phyloP scores from a whole-genome alignment of 2,888 invertebrate species.

The Bruchidius siliquastri region DNA sequence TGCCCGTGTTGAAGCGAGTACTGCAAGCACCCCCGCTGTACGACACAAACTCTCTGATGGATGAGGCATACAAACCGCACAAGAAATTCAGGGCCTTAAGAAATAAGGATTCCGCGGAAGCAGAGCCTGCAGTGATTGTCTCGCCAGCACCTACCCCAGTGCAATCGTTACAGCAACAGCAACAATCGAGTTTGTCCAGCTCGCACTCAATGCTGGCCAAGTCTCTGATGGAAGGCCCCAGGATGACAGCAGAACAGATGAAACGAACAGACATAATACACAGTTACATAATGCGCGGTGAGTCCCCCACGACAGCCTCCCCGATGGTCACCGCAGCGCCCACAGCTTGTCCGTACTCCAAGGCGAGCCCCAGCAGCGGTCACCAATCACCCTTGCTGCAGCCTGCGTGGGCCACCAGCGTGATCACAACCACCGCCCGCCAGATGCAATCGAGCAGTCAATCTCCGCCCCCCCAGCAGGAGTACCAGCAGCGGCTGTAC shows the following conservation, averaged over 20 bases:
- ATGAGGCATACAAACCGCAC: conserved; percentile 92
- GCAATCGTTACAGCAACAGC: conserved; percentile 16
- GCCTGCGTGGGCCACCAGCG: conserved; percentile 54
- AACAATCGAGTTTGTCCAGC: conserved; percentile 62
- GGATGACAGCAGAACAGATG: conserved; percentile 89
- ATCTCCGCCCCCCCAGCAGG: conserved; percentile 41
- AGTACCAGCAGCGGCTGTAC: conserved; percentile 38
- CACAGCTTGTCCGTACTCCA: conserved; percentile 45
- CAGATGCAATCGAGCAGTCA: conserved; percentile 45
- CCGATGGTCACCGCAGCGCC: conserved; percentile 53
- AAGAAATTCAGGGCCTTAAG: conserved; percentile 88
- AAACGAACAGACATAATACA: conserved; percentile 90
- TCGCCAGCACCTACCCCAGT: conserved; percentile 36
- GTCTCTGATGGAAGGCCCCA: conserved; percentile 87
- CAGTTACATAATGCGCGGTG: conserved; percentile 81
- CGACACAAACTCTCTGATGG: conserved; percentile 87
- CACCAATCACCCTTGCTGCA: conserved; percentile 31
- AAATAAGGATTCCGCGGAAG: conserved; percentile 73
- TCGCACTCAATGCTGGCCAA: conserved; percentile 87
- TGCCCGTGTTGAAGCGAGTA: conserved; percentile 90
- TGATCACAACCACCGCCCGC: conserved; percentile 59
- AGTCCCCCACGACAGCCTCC: conserved; percentile 43
- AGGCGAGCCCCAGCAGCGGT: conserved; percentile 21
- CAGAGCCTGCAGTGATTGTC: conserved; percentile 57
- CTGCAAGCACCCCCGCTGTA: conserved; percentile 88